Evolutionary conservation across 2,113 vertebrate species (phyloP).

Genomic region (Ctenomys sociabilis): DNA sequence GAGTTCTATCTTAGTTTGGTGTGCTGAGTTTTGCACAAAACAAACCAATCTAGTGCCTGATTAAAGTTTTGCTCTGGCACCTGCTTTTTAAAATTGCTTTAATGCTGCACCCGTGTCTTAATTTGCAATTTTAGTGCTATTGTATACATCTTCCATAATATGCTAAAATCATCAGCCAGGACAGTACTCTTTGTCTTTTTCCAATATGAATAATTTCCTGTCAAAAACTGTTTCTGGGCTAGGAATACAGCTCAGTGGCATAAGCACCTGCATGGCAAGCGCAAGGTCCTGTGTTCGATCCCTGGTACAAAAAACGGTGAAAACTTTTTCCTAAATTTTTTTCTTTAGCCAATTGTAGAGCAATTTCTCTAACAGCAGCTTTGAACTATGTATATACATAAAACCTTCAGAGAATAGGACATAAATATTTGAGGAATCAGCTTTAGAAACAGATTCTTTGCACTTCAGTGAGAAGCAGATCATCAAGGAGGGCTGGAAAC

Average conservation of each 20-base stretch:
- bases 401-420: conserved; percentile 18
- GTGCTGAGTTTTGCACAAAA: conserved; percentile 36
- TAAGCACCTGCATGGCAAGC: no score
- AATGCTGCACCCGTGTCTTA: conserved; percentile 20
- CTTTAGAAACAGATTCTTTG: conserved; percentile 53
- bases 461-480: conserved; percentile 1
- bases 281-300: no score
- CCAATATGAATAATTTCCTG: conserved; percentile 26
- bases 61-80: conserved; percentile 31
- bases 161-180: conserved; percentile 16
- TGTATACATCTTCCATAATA: neutral
- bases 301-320: no score
- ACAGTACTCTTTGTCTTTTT: conserved; percentile 16
- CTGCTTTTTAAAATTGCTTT: neutral
- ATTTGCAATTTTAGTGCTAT: conserved; percentile 28
- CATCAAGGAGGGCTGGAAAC: neutral
- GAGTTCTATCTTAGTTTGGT: neutral
- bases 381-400: neutral
- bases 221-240: neutral
- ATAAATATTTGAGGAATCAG: conserved; percentile 25
- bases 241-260: no score
- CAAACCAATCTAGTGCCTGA: conserved; percentile 2
- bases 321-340: neutral
- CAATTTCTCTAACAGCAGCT: neutral
- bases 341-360: conserved; percentile 55